phyloP scores from a whole-genome alignment of 2,797 vertebrate genomes.

The Falco cherrug region DNA sequence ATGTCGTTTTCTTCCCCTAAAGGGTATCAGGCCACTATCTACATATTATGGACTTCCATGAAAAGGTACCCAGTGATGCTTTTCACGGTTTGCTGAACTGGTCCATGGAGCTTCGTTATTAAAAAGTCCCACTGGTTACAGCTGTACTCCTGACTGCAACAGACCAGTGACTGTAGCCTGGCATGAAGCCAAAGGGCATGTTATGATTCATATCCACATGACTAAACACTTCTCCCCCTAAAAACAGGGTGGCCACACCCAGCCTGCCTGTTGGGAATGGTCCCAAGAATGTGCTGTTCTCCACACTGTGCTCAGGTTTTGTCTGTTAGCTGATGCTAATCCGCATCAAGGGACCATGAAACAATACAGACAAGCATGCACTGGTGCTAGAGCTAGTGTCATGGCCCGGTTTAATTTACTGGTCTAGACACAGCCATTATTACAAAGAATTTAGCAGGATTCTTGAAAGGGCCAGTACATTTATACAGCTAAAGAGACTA shows the following conservation, averaged over 20 bases:
- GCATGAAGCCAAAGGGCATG: not conserved
- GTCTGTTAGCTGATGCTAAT: not conserved
- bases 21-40: not conserved
- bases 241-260: slow-evolving; percentile 28
- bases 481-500: not conserved
- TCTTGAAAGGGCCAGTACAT: not conserved
- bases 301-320: not conserved
- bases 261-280: slow-evolving; percentile 17
- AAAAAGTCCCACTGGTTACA: not conserved
- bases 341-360: not conserved
- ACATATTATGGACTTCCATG: not conserved
- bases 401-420: not conserved
- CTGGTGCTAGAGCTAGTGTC: not conserved
- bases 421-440: slow-evolving; percentile 34
- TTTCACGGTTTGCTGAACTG: not conserved
- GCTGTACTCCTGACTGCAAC: not conserved
- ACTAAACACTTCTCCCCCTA: not conserved
- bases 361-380: not conserved
- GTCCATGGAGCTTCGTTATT: not conserved
- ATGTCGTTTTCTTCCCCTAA: not conserved
- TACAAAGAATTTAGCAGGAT: not conserved
- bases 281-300: slow-evolving; percentile 14
- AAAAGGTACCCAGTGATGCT: not conserved
- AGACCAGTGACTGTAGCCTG: not conserved
- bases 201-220: slow-evolving; percentile 10